Evolutionary conservation across 2,113 vertebrate species (phyloP).

Genomic region (Eurystomus gularis): DNA sequence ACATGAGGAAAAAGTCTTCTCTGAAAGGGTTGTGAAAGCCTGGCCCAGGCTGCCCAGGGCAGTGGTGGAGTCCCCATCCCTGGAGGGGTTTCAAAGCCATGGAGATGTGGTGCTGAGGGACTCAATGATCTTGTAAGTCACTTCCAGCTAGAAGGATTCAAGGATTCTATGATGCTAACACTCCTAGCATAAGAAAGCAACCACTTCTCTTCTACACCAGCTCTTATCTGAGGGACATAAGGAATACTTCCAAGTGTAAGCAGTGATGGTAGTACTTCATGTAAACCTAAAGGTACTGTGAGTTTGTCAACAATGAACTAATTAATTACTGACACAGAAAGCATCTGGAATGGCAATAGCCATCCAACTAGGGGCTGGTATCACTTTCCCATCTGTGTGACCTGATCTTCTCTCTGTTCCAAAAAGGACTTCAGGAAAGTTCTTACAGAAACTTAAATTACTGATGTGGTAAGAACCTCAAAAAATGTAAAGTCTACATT

Average conservation of each 20-base stretch:
- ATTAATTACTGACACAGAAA: background rate
- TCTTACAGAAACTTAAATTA: background rate
- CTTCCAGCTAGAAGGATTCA: too few relatives aligned
- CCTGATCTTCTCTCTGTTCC: background rate
- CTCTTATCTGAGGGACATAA: background rate
- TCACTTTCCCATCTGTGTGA: accelerated
- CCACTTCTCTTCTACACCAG: accelerated
- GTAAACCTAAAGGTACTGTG: background rate
- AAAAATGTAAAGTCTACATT: background rate
- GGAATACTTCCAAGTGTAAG: background rate
- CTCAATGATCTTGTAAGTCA: too few relatives aligned
- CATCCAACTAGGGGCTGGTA: background rate
- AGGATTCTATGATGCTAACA: too few relatives aligned
- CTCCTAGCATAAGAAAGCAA: background rate
- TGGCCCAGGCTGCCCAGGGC: too few relatives aligned
- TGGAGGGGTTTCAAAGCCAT: too few relatives aligned
- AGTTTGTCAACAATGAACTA: background rate
- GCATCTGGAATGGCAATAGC: background rate
- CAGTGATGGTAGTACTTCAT: background rate
- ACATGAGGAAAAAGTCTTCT: too few relatives aligned
- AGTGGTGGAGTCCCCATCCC: too few relatives aligned
- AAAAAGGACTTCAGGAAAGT: background rate
- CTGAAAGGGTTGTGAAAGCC: too few relatives aligned
- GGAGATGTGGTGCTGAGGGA: too few relatives aligned
- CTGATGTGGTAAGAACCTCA: background rate